Percentiles rank a stretch among this genome's conserved stretches.
Conservation (phyloP, 2,113 vertebrate genomes). For the Holacanthus passer region DNA sequence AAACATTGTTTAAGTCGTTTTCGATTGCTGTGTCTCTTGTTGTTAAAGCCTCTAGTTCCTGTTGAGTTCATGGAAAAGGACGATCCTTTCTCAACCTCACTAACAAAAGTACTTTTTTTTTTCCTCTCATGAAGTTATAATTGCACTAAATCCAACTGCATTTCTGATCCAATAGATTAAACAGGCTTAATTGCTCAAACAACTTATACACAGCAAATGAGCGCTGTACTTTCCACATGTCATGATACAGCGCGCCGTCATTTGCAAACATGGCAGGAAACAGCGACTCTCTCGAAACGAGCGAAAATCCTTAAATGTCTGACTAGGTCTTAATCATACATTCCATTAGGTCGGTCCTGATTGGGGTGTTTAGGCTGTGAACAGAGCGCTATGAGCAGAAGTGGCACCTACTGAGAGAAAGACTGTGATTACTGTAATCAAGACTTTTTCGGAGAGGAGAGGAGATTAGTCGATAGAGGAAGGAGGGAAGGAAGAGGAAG, state of each 20-base stretch:
- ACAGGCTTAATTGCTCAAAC: too few relatives aligned
- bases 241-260: neutral
- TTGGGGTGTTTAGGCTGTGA: constrained; percentile 70
- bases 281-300: neutral
- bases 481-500: neutral
- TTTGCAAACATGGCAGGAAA: neutral
- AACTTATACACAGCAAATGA: neutral
- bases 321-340: constrained; percentile 66
- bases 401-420: constrained; percentile 62
- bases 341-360: constrained; percentile 68
- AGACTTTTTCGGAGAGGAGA: constrained; percentile 58
- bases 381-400: constrained; percentile 58
- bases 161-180: neutral
- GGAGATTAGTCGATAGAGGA: neutral
- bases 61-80: constrained; percentile 20
- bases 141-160: constrained; percentile 9
- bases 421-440: constrained; percentile 79
- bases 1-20: constrained; percentile 51
- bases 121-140: constrained; percentile 37
- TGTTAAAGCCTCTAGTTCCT: constrained; percentile 21
- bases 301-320: constrained; percentile 30
- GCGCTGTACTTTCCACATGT: neutral
- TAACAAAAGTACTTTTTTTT: neutral
- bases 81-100: constrained; percentile 19
- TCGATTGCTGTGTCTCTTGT: constrained; percentile 42